Evolutionary conservation across 1,140 invertebrate genomes (phyloP).

Genomic region (Lamellibrachia luymesi): DNA sequence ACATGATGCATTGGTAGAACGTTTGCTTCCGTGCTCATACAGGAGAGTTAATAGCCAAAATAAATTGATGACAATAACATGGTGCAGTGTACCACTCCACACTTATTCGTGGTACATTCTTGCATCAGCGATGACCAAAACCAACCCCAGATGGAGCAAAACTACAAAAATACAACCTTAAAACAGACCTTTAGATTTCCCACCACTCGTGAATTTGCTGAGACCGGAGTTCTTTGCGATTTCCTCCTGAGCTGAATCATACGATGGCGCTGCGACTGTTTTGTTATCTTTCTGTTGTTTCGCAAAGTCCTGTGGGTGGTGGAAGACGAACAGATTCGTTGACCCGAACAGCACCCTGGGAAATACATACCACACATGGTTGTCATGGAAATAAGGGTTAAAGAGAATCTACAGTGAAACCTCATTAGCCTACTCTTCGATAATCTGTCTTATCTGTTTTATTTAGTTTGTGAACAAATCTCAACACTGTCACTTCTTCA

Average conservation of each 20-base stretch:
- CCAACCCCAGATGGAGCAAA: background rate
- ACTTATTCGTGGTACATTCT: background rate
- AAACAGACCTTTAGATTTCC: constrained; percentile 25
- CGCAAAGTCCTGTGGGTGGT: constrained; percentile 57
- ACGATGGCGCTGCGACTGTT: constrained; percentile 42
- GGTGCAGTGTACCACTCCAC: background rate
- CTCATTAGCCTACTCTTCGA: too few species aligned
- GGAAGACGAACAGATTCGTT: constrained; percentile 66
- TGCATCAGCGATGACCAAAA: background rate
- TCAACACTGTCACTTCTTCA: too few species aligned
- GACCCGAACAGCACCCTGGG: constrained; percentile 64
- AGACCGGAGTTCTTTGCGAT: constrained; percentile 64
- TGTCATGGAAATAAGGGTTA: background rate
- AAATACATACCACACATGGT: background rate
- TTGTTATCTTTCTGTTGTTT: constrained; percentile 55
- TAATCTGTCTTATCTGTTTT: too few species aligned
- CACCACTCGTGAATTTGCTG: constrained; percentile 34
- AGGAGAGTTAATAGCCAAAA: background rate
- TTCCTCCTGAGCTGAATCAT: constrained; percentile 62
- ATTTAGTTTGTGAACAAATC: too few species aligned
- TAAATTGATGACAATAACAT: background rate
- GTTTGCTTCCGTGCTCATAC: background rate
- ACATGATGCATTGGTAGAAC: background rate
- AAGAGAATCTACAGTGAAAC: background rate
- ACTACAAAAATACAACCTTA: background rate